Conservation (phyloP, 2,888 invertebrate genomes). For the Terebella lapidaria region DNA sequence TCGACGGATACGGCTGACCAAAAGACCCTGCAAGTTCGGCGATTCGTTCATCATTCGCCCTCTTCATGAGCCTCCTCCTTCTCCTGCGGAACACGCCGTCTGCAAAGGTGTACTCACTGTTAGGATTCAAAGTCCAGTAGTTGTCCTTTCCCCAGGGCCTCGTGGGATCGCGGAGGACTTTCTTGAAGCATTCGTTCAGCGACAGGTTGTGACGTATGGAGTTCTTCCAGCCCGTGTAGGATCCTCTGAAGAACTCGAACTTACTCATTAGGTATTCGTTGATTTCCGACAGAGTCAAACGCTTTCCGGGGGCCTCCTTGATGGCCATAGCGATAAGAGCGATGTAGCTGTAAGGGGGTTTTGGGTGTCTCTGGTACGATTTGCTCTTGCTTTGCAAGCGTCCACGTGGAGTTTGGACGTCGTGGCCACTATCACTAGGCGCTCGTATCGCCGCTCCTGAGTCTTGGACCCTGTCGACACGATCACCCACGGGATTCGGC, state of each 20-base stretch:
- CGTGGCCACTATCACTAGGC: too few species aligned
- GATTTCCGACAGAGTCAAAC: slow-evolving; percentile 23
- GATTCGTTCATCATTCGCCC: neutral
- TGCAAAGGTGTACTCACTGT: slow-evolving; percentile 25
- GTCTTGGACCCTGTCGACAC: too few species aligned
- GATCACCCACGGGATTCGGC: too few species aligned
- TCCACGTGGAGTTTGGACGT: too few species aligned
- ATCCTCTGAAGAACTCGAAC: slow-evolving; percentile 23
- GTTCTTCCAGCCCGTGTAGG: slow-evolving; percentile 25
- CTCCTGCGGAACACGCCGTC: slow-evolving; percentile 23
- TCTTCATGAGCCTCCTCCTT: slow-evolving; percentile 12
- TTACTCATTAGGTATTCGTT: slow-evolving; percentile 23
- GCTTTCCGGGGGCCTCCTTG: slow-evolving; percentile 17
- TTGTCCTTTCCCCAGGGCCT: slow-evolving; percentile 23
- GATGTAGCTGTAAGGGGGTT: slow-evolving; percentile 24
- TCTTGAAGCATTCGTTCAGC: slow-evolving; percentile 25
- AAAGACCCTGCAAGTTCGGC: too few species aligned
- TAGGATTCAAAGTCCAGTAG: slow-evolving; percentile 26
- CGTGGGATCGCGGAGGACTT: slow-evolving; percentile 15
- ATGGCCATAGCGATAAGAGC: slow-evolving; percentile 26
- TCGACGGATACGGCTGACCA: too few species aligned
- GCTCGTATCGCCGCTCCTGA: too few species aligned
- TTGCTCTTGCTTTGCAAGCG: slow-evolving; percentile 2
- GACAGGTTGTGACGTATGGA: slow-evolving; percentile 25
- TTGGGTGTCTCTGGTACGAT: slow-evolving; percentile 21